A percentile compares a stretch with the other conserved stretches of the same genome.
phyloP scores from a whole-genome alignment of 1,140 invertebrate species.

The Macrobrachium rosenbergii region DNA sequence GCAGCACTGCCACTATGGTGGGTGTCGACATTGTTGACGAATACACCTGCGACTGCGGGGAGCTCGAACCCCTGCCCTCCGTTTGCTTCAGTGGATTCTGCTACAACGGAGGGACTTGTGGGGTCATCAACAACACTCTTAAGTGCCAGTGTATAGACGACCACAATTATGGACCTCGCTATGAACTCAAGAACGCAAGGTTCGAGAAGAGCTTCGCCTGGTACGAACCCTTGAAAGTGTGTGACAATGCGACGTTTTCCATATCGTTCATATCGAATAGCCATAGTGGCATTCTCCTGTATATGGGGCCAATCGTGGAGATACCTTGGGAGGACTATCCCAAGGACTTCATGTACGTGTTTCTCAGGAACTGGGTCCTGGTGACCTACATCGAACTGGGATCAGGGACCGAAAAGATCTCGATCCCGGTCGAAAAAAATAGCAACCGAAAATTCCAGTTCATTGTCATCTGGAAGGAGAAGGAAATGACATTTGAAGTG shows the following conservation, averaged over 20 bases:
- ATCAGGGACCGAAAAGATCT: constrained; percentile 88
- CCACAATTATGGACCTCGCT: constrained; percentile 69
- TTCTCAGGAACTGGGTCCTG: constrained; percentile 93
- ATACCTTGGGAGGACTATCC: constrained; percentile 89
- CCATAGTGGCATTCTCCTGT: constrained; percentile 91
- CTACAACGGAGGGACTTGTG: constrained; percentile 86
- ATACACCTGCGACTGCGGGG: constrained; percentile 91
- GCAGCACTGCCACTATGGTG: constrained; percentile 94
- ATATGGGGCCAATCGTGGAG: constrained; percentile 95
- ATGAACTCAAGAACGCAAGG: constrained; percentile 93
- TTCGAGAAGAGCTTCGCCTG: constrained; percentile 95
- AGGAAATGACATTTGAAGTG: constrained; percentile 33
- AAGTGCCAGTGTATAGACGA: constrained; percentile 52
- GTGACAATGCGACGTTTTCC: constrained; percentile 92
- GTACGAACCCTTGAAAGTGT: constrained; percentile 96
- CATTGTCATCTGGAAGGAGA: constrained; percentile 40
- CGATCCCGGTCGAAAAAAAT: constrained; percentile 82
- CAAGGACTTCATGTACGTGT: constrained; percentile 86
- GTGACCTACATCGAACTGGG: constrained; percentile 96
- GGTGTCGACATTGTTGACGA: constrained; percentile 73
- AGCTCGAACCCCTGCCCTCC: constrained; percentile 80
- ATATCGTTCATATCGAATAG: constrained; percentile 94
- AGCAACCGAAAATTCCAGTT: constrained; percentile 8
- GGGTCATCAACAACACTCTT: constrained; percentile 13
- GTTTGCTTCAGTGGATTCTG: constrained; percentile 72